These are phyloP conservation scores for Campoletis raptor DNA, from an alignment of 2,888 invertebrate genomes.

Conservation along the genomic window DNA sequence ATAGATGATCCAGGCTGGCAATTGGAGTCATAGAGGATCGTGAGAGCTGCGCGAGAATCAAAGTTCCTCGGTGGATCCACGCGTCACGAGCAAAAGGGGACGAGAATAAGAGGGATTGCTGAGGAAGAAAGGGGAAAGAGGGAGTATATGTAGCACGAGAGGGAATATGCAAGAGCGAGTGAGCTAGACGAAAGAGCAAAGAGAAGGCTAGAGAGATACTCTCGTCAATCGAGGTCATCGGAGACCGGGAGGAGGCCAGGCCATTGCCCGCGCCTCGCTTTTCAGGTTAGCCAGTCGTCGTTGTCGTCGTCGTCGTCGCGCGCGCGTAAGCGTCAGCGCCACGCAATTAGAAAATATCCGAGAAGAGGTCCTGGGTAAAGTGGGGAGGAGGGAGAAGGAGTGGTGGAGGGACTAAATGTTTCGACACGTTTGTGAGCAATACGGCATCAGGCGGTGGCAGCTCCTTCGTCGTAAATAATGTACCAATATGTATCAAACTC, in stretches of 20 bases:
- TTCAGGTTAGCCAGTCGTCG: constrained; percentile 81
- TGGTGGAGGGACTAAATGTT: constrained; percentile 49
- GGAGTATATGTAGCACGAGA: constrained; percentile 59
- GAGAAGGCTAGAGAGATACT: constrained; percentile 66
- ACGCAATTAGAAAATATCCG: constrained; percentile 81
- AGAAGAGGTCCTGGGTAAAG: constrained; percentile 64
- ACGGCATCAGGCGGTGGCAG: constrained; percentile 39
- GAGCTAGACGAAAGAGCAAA: constrained; percentile 56
- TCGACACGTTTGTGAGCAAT: constrained; percentile 59
- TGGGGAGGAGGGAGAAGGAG: constrained; percentile 19
- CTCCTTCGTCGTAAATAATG: constrained; percentile 33
- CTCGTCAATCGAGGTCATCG: constrained; percentile 84
- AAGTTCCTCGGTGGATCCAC: constrained; percentile 62
- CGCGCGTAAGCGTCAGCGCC: constrained; percentile 75
- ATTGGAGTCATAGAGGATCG: constrained; percentile 70
- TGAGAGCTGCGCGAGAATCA: constrained; percentile 71
- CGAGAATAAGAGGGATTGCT: constrained; percentile 56
- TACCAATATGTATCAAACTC: constrained; percentile 47
- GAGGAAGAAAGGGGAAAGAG: constrained; percentile 64
- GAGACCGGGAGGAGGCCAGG: constrained; percentile 84
- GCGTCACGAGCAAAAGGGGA: constrained; percentile 42
- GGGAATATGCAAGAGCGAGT: constrained; percentile 71
- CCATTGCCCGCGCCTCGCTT: constrained; percentile 84
- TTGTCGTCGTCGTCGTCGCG: constrained; percentile 76
- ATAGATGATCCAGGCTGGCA: constrained; percentile 77